Conservation (phyloP, 2,888 invertebrate genomes). For the Amiota communis region DNA sequence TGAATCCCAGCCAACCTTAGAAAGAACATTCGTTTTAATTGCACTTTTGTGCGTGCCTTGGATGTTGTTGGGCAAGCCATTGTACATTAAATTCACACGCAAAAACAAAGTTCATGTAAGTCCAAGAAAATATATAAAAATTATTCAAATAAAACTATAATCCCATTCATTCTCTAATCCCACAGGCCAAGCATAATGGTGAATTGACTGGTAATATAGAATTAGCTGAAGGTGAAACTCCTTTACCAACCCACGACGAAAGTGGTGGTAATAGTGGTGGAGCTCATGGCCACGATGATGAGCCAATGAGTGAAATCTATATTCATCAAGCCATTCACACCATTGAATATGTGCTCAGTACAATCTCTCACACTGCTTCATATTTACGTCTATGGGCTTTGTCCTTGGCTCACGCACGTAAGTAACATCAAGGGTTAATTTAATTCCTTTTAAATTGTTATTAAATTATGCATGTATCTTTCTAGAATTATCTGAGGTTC, state of each 20-base stretch:
- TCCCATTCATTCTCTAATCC: not conserved
- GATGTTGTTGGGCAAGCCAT: slow-evolving; percentile 94
- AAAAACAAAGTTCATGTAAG: slow-evolving; percentile 61
- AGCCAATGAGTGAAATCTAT: slow-evolving; percentile 87
- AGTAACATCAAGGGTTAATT: slow-evolving; percentile 72
- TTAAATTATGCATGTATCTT: slow-evolving; percentile 3
- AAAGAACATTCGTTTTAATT: slow-evolving; percentile 85
- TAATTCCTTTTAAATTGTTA: too few species aligned
- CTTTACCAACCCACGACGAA: slow-evolving; percentile 55
- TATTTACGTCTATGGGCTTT: slow-evolving; percentile 97
- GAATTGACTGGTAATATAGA: slow-evolving; percentile 81
- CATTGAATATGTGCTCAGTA: slow-evolving; percentile 95
- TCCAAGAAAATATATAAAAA: slow-evolving; percentile 33
- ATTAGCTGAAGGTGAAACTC: slow-evolving; percentile 74
- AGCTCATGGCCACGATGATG: slow-evolving; percentile 74
- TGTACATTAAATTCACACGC: slow-evolving; percentile 77
- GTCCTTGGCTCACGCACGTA: slow-evolving; percentile 94
- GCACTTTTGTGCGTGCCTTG: slow-evolving; percentile 92
- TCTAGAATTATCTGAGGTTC: slow-evolving; percentile 87
- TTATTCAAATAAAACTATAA: slow-evolving; percentile 59
- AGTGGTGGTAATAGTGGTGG: slow-evolving; percentile 51
- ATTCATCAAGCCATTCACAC: slow-evolving; percentile 96
- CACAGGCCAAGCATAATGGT: slow-evolving; percentile 75
- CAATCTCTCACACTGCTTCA: slow-evolving; percentile 96
- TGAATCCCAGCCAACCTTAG: slow-evolving; percentile 80